These are phyloP conservation scores for Drosophila saltans DNA, from an alignment of 1,140 invertebrate genomes.

Conservation along the genomic window DNA sequence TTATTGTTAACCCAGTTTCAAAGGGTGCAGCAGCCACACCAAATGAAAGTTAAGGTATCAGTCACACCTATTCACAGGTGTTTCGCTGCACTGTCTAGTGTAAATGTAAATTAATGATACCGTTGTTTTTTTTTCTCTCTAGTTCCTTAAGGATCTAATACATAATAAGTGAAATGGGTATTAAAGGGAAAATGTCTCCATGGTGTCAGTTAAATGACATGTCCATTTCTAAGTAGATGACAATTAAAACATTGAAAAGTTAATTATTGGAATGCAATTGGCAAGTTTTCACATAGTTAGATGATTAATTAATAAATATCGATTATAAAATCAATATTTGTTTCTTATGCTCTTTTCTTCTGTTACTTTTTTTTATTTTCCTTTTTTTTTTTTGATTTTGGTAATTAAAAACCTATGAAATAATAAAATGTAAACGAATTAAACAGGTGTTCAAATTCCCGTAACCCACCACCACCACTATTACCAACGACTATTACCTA, in stretches of 20 bases:
- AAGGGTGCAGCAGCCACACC: conserved; percentile 26
- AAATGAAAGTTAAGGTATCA: too few relatives aligned
- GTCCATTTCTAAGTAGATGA: not conserved
- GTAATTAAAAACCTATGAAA: conserved; percentile 56
- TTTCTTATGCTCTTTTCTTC: too few relatives aligned
- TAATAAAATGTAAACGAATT: conserved; percentile 30
- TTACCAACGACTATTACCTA: not conserved
- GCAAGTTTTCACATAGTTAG: not conserved
- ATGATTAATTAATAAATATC: not conserved
- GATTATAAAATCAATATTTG: not conserved
- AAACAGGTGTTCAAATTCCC: conserved; percentile 41
- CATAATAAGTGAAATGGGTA: conserved; percentile 58
- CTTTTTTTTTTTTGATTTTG: not conserved
- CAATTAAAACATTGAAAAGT: not conserved
- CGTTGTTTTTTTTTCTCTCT: not conserved
- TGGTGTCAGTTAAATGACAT: conserved; percentile 21
- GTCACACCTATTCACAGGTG: conserved; percentile 40
- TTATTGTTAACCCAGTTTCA: conserved; percentile 77
- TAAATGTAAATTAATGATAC: conserved; percentile 16
- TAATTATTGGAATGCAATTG: not conserved
- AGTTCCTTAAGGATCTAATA: conserved; percentile 45
- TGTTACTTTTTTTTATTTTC: not conserved
- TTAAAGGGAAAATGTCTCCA: not conserved
- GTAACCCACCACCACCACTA: not conserved
- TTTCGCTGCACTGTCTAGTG: conserved; percentile 11